Conservation (phyloP, 2,888 invertebrate genomes). For the Diachrysia chrysitis region DNA sequence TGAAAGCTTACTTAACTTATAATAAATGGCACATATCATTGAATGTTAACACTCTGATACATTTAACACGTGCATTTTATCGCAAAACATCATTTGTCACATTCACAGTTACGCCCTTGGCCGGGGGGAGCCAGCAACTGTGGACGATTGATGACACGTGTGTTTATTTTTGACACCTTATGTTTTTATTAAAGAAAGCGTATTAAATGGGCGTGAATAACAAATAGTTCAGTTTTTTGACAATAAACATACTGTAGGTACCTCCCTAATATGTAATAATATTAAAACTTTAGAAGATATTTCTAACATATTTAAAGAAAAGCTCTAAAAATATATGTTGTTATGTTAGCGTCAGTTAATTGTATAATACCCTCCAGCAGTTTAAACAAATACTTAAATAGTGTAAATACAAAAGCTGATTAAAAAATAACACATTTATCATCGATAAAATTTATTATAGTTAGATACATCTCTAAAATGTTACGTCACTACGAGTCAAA, state of each 20-base stretch:
- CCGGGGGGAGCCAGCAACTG: slow-evolving; percentile 52
- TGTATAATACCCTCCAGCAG: neutral
- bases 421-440: slow-evolving; percentile 10
- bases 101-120: slow-evolving; percentile 65
- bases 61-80: slow-evolving; percentile 50
- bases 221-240: neutral
- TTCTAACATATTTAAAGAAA: too few species aligned
- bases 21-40: slow-evolving; percentile 36
- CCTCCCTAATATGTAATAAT: too few species aligned
- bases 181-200: neutral
- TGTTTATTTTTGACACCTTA: slow-evolving; percentile 52
- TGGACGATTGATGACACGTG: slow-evolving; percentile 56
- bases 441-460: slow-evolving; percentile 35
- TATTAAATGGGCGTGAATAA: neutral
- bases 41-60: slow-evolving; percentile 27
- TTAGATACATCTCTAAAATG: slow-evolving; percentile 31
- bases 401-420: neutral
- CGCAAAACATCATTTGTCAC: slow-evolving; percentile 66
- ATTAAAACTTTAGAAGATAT: too few species aligned
- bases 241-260: too few species aligned
- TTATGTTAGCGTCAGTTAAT: neutral
- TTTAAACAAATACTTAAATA: neutral
- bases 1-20: neutral
- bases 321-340: neutral
- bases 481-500: slow-evolving; percentile 23